Base-by-base conservation (phyloP, 2,888 invertebrate species). In the Nowickia ferox region DNA sequence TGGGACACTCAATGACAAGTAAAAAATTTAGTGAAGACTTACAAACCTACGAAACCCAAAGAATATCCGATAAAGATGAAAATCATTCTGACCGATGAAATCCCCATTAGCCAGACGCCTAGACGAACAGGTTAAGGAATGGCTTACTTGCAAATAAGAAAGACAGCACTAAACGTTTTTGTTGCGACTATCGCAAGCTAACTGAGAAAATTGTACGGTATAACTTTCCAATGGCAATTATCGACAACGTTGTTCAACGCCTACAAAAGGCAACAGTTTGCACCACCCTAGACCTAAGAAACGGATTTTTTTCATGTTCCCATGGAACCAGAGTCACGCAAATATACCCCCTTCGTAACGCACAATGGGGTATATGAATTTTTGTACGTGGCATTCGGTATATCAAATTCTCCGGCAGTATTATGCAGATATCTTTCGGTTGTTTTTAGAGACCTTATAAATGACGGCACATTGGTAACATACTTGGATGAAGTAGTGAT, bases 61-160 rank as follows among this genome's bases (percentile, higher is more conserved):
- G 22, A 22, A 2, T 22, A 2, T 22, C 22, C 22, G 22, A 2
- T 22, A 22, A 22, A 22, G 22, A 72, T 72, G 72, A 48, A 72
- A 13, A 59, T 59, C 22, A 40, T 72, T n/a, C 10, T 59, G 13
- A 48, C 11, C 3, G 59, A 72, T 40, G 48, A 46, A 1, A 30
- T 59, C n/a, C 77, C 69, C 40, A 19, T 55, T 1, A 42, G 40
- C 10, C 40, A 46, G 22, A 22, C 22, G 22, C 22, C n/a, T n/a
- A n/a, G n/a, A n/a, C n/a, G n/a, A n/a, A n/a, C 55, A 55, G 22
- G 55, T 46, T 11, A 59, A 9, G 3, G 78, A 78, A 19, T 78
- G 69, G 78, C 59, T 78, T 1, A 57, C 22, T 55, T 5, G 53
- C 17, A 11, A 4, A 3, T 4, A 53, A n/a, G 19, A 53, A 17